phyloP scores from a whole-genome alignment of 2,797 vertebrate genomes.

The Gymnothorax javanicus region DNA sequence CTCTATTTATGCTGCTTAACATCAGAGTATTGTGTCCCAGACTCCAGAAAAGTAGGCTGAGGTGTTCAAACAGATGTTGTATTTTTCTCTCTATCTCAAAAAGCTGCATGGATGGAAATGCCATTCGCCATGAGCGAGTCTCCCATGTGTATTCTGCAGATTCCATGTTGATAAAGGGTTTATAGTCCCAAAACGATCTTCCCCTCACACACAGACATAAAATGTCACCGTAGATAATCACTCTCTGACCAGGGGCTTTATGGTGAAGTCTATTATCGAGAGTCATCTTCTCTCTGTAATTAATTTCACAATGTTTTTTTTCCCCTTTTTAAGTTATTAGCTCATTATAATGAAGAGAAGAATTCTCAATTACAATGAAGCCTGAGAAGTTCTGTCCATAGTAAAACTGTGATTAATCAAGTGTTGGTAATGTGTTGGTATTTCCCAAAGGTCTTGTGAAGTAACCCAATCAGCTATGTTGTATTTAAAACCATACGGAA shows the following conservation, averaged over 20 bases:
- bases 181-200: constrained; percentile 14
- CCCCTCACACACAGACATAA: constrained; percentile 39
- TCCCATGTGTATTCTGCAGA: constrained; percentile 31
- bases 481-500: neutral
- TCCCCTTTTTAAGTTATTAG: constrained; percentile 30
- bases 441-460: constrained; percentile 51
- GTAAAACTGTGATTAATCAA: neutral
- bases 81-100: neutral
- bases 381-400: constrained; percentile 33
- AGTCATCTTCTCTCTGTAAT: constrained; percentile 44
- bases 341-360: constrained; percentile 41
- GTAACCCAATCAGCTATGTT: constrained; percentile 48
- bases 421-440: constrained; percentile 35
- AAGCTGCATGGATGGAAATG: constrained; percentile 18
- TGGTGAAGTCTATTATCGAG: constrained; percentile 26
- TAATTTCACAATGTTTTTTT: constrained; percentile 40
- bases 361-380: constrained; percentile 56
- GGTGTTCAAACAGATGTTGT: neutral
- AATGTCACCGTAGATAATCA: constrained; percentile 43
- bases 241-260: constrained; percentile 35
- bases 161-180: constrained; percentile 33
- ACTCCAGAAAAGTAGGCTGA: neutral
- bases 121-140: constrained; percentile 30
- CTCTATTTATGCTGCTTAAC: neutral
- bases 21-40: constrained; percentile 1